Evolutionary conservation across 1,140 invertebrate species (phyloP).

Genomic region (Andrena cerasifolii): DNA sequence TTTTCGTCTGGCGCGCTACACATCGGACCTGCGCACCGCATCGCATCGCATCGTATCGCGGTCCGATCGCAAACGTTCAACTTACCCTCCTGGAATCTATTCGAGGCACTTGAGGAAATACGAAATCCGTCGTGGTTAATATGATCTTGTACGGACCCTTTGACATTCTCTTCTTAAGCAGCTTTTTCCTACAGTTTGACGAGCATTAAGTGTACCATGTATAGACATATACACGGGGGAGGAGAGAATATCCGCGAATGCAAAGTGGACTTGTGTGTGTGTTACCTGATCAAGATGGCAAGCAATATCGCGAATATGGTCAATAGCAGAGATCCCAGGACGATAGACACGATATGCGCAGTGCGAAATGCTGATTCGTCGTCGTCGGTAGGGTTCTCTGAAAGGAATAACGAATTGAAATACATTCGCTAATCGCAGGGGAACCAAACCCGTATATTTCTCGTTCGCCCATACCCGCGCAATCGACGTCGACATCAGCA

Average conservation of each 20-base stretch:
- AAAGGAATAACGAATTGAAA: background rate
- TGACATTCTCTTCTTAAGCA: constrained; percentile 86
- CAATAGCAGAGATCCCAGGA: constrained; percentile 75
- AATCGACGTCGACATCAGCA: constrained; percentile 65
- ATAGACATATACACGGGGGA: too few relatives aligned
- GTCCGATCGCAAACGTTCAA: background rate
- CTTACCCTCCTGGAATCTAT: constrained; percentile 85
- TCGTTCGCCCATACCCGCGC: constrained; percentile 6
- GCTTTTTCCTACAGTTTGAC: constrained; percentile 86
- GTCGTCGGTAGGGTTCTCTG: background rate
- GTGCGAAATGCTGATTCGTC: constrained; percentile 65
- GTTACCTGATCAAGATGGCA: constrained; percentile 73
- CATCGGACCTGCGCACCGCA: background rate
- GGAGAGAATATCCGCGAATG: too few relatives aligned
- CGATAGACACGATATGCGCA: constrained; percentile 77
- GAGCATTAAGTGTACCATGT: too few relatives aligned
- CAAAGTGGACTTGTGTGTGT: too few relatives aligned
- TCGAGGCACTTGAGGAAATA: constrained; percentile 86
- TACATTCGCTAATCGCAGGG: background rate
- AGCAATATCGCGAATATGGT: constrained; percentile 71
- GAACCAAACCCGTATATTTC: background rate
- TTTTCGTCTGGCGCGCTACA: too few relatives aligned
- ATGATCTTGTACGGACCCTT: constrained; percentile 91
- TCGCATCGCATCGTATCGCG: background rate
- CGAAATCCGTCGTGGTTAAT: constrained; percentile 88